Evolutionary conservation across 1,140 invertebrate species (phyloP), one percentile per base, ranked within the genome.

Genomic region (Drosophila lini): DNA sequence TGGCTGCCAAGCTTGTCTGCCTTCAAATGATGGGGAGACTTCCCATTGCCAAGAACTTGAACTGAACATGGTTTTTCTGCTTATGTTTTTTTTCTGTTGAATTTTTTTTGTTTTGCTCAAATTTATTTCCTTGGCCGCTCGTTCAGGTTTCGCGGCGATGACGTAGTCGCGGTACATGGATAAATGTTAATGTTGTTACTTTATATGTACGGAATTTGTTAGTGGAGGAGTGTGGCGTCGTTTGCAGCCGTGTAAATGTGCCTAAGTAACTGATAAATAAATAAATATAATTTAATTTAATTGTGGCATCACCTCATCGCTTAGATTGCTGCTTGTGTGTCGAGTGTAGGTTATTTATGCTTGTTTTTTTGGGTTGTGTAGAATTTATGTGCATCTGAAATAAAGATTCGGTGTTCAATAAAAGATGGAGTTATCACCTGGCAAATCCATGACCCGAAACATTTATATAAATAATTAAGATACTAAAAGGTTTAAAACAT

Each of bases 1-100:
- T 75, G 74, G 69, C 62, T 67, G 62, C 80, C 78, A 75, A 86
- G 81, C 60, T 85, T 55, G 79, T 67, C 69, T 79, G 50, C 79
- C 74, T 82, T 47, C 59, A 61, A 74, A 40, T 56, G 48, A 59
- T 41, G 55, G 42, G 41, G 45, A 38, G 62, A 68, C 68, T 52
- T 58, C 57, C 42, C 70, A 88, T 76, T 79, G 82, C 79, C 83
- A 86, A 86, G 83, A 86, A 83, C 83, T 86, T 86, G 83, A 86
- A 89, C 84, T 52, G 63, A 74, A 61, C 80, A 64, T 55, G 60
- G 59, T 55, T 78, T 61, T 45, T 42, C 4, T 22, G 25, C 42
- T 59, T 41, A 31, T 61, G 36, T 65, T 47, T 52, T 40, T 36
- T 36, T 58, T 73, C 45, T n/a, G 25, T 67, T 56, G 16, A 4